Conservation (phyloP, 1,140 invertebrate species). For the Lucilia cuprina region DNA sequence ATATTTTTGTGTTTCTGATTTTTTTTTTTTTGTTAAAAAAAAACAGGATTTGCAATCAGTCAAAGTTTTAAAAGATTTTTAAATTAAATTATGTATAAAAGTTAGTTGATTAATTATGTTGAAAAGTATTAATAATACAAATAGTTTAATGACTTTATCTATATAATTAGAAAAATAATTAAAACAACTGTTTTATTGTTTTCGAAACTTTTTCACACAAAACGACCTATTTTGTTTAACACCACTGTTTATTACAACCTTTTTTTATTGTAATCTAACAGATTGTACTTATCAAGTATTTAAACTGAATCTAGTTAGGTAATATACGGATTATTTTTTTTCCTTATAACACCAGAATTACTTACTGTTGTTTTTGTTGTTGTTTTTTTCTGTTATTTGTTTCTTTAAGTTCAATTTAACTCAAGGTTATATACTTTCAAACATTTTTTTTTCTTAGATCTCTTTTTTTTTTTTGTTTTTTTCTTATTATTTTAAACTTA, state of each 20-base stretch:
- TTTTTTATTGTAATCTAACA: not conserved
- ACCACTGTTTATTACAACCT: not conserved
- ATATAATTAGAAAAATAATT: too few species aligned
- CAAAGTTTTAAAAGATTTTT: too few species aligned
- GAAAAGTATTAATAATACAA: too few species aligned
- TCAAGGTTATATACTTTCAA: constrained; percentile 32
- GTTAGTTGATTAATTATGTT: too few species aligned
- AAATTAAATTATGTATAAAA: too few species aligned
- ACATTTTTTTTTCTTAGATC: constrained; percentile 4
- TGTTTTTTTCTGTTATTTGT: not conserved
- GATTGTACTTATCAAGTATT: not conserved
- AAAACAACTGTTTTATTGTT: not conserved
- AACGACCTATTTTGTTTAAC: too few species aligned
- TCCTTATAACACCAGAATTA: not conserved
- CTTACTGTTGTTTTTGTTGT: not conserved
- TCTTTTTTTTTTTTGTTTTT: not conserved
- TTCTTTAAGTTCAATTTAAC: constrained; percentile 20
- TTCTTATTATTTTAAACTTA: not conserved
- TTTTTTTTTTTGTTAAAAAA: too few species aligned
- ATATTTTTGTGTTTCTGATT: too few species aligned
- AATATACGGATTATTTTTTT: not conserved
- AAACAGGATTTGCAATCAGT: too few species aligned
- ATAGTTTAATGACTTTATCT: too few species aligned
- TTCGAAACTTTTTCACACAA: not conserved
- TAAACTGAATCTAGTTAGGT: not conserved